Conservation (phyloP, 2,797 vertebrate species). For the Sorex maritimensis region DNA sequence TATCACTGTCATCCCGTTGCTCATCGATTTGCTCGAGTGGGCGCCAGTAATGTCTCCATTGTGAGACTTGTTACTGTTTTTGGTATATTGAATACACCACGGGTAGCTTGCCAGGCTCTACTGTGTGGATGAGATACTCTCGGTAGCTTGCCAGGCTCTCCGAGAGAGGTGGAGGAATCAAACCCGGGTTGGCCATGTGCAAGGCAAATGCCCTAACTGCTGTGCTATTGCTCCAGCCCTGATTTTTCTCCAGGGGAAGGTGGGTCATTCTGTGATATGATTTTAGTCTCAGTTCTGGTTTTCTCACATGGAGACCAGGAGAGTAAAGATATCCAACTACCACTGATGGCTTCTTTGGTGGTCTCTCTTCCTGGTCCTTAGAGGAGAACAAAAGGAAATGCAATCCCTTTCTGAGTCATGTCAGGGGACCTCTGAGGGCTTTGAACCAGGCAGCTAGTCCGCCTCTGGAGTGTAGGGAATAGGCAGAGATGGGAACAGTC, state of each 20-base stretch:
- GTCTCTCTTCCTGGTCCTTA: background rate
- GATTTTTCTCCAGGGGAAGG: background rate
- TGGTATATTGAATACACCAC: no score
- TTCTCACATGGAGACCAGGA: background rate
- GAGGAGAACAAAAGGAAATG: background rate
- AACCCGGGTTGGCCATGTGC: no score
- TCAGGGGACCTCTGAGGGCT: background rate
- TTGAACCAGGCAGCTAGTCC: background rate
- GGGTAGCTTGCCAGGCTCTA: no score
- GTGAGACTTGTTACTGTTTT: no score
- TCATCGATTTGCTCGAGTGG: no score
- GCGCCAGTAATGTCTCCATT: no score
- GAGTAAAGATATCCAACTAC: background rate
- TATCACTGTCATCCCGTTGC: no score
- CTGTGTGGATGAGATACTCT: no score
- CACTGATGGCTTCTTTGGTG: background rate
- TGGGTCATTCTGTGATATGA: background rate
- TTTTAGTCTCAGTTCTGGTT: conserved; percentile 12
- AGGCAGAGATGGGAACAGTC: background rate
- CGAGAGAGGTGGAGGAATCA: no score
- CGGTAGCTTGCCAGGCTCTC: no score
- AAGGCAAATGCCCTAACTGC: no score
- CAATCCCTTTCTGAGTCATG: background rate
- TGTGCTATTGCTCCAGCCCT: background rate
- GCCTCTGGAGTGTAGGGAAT: background rate